Conservation (phyloP, 1,140 invertebrate genomes). For the Cataglyphis hispanica region DNA sequence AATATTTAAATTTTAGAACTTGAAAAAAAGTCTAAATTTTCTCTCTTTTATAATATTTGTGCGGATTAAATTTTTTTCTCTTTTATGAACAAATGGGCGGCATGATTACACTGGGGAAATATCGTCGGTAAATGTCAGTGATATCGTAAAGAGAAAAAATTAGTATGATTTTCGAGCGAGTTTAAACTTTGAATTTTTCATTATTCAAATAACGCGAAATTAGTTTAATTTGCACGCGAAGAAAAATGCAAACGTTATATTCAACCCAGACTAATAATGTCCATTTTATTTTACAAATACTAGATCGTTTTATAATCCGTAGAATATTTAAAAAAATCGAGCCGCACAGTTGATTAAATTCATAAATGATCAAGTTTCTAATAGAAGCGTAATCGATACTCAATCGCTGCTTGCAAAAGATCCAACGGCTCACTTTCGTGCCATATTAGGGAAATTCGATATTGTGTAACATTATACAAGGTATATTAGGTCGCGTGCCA, state of each 20-base stretch:
- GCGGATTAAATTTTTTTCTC: slow-evolving; percentile 4
- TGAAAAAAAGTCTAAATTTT: not conserved
- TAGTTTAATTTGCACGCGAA: not conserved
- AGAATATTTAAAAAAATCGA: not conserved
- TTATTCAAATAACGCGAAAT: slow-evolving; percentile 13
- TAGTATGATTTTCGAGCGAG: not conserved
- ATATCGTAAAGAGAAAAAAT: not conserved
- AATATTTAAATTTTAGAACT: not conserved
- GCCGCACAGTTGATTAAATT: slow-evolving; percentile 29
- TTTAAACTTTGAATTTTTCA: not conserved
- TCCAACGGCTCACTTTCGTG: slow-evolving; percentile 11
- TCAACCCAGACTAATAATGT: not conserved
- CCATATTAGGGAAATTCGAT: slow-evolving; percentile 41
- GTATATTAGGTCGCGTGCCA: slow-evolving; percentile 22
- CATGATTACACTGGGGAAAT: not conserved
- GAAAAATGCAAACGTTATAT: slow-evolving; percentile 24
- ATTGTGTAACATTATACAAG: slow-evolving; percentile 37
- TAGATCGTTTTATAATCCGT: not conserved
- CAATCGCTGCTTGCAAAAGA: slow-evolving; percentile 21
- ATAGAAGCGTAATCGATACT: slow-evolving; percentile 17
- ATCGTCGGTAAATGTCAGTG: slow-evolving; percentile 12
- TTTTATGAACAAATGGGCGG: slow-evolving; percentile 9
- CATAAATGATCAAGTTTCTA: not conserved
- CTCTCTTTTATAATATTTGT: not conserved
- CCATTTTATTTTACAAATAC: not conserved